Evolutionary conservation across 2,113 vertebrate genomes (phyloP), one percentile per base, ranked within the genome.

Genomic region (Chascanopsetta lugubris): DNA sequence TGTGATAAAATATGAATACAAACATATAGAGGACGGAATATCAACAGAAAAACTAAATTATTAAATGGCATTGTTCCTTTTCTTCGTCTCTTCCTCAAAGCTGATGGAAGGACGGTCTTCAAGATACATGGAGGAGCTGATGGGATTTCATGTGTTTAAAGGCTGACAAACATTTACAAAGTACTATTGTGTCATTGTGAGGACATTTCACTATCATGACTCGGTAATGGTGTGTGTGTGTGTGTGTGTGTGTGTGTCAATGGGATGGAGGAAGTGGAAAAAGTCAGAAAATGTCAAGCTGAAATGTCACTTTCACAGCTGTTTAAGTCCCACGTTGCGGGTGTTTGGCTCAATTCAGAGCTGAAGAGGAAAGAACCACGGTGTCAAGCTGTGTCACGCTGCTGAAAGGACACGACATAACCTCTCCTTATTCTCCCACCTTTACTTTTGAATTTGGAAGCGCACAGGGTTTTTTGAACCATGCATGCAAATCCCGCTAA

Each of bases 301-400:
- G 26, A 83, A 83, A 83, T 78, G 74, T 25, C 64, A 83, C 69
- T 64, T 73, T 75, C 73, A 69, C 70, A 80, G 80, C 67, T 72
- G 60, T 71, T 73, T 53, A 38, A 20, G 21, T 50, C 11, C 0
- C 29, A 34, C 18, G 26, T 58, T 71, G 11, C 30, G 29, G 61
- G 25, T 22, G 53, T 65, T 69, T 55, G 64, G 49, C 26, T 61
- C 46, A 47, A 21, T 20, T 49, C 46, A 21, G 46, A 13, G 50
- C 29, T 18, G 5, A 40, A 46, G 6, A n/a, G 12, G 10, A 56
- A 30, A 21, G 1, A 48, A 45, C 17, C 2, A 53, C 45, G 18
- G 46, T 43, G 46, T 66, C 50, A 43, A 32, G 34, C 4, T 15
- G 22, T 32, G 71, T 48, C 50, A 26, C 7, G 24, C 26, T 22